Base-by-base conservation (phyloP, 1,140 invertebrate species). In the Pseudomyrmex dendroicus region DNA sequence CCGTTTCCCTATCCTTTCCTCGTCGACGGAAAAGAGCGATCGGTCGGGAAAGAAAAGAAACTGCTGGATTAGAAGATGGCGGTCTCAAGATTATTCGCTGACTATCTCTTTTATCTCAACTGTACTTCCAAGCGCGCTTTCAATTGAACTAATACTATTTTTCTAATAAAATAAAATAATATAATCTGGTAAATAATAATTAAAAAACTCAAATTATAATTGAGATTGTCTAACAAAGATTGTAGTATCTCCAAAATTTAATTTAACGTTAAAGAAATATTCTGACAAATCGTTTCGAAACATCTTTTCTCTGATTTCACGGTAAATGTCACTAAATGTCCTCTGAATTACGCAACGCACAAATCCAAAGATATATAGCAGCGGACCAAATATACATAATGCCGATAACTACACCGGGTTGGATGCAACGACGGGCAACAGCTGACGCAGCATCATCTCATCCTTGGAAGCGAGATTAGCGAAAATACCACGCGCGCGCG, bases 21-120 rank as follows among this genome's bases (percentile, higher is more conserved):
- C 59, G 44, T 72, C 72, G 10, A 66, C 5, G 25, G 73, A 85
- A 84, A 88, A 87, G 63, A 72, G 82, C 61, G 73, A 73, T 54
- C 52, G 44, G 2, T 48, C 44, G 68, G 8, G 54, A 25, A 64
- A 20, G 77, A 83, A 84, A 86, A 17, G 59, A 7, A 46, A 25
- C 25, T 52, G 57, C 35, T 64, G 25, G 70, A 64, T 82, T 61
- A 50, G 66, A 70, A 70, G 44, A 72, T 68, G 13, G 50, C 9
- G 2, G 3, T 52, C 59, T 15, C 20, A 17, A 25, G 76, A 17
- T 2, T n/a, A 48, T 52, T 44, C 35, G 25, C 10, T 25, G 22
- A 46, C 10, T 44, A 12, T 48, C 64, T 48, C 54, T 57, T 70
- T 17, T 17, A 80, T 20, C 66, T 61, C 44, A 54, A 78, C 15